These are phyloP conservation scores for Aythya baeri DNA, from an alignment of 2,113 vertebrate species.

Conservation along the genomic window DNA sequence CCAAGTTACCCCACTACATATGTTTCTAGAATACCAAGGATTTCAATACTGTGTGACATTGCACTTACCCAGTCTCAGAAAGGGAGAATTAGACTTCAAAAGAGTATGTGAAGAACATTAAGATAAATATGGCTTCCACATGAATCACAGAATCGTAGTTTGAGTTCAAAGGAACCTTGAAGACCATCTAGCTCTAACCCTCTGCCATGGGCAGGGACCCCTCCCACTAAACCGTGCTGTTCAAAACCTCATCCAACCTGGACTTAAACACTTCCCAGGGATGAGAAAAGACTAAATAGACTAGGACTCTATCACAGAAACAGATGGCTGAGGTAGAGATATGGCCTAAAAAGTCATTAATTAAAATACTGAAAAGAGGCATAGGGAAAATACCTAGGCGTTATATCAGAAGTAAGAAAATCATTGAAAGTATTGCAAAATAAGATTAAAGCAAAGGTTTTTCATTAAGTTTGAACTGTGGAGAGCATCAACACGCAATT, in stretches of 20 bases:
- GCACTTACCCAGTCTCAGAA: background rate
- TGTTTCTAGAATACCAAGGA: background rate
- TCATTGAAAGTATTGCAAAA: background rate
- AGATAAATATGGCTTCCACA: background rate
- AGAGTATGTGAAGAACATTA: background rate
- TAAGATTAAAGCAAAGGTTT: background rate
- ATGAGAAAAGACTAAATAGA: background rate
- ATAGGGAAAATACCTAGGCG: background rate
- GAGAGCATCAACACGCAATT: background rate
- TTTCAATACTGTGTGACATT: background rate
- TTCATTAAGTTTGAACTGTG: background rate
- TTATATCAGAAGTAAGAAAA: background rate
- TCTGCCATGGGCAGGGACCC: too few relatives aligned
- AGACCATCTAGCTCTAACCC: too few relatives aligned
- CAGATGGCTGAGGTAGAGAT: background rate
- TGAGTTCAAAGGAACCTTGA: too few relatives aligned
- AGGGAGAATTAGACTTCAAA: background rate
- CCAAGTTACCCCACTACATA: rapidly evolving
- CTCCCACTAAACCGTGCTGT: too few relatives aligned
- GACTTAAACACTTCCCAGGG: too few relatives aligned
- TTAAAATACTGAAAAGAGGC: rapidly evolving
- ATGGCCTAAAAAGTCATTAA: background rate
- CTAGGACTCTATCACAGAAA: background rate
- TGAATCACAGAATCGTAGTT: too few relatives aligned
- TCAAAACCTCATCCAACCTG: too few relatives aligned